These are phyloP conservation scores for Eupithecia pulchellata DNA, from an alignment of 2,888 invertebrate species.

Conservation along the genomic window DNA sequence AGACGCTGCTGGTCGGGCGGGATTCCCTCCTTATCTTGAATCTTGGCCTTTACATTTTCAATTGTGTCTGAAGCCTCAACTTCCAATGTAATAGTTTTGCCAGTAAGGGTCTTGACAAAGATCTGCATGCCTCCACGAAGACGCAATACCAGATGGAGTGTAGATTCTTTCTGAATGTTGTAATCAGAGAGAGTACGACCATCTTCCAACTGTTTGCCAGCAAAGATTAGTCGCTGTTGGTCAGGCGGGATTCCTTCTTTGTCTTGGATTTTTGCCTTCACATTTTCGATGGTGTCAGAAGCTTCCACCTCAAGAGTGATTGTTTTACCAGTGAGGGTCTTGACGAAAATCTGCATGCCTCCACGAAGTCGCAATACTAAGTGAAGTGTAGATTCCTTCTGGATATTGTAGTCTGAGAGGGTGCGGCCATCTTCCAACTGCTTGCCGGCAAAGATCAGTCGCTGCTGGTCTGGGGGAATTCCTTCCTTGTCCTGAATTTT, in stretches of 20 bases:
- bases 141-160: conserved; percentile 69
- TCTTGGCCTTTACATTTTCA: conserved; percentile 70
- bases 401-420: conserved; percentile 68
- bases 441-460: conserved; percentile 69
- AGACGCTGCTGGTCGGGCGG: conserved; percentile 70
- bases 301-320: conserved; percentile 68
- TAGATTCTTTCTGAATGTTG: conserved; percentile 74
- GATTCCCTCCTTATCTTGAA: conserved; percentile 71
- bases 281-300: conserved; percentile 71
- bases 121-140: conserved; percentile 73
- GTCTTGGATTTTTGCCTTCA: conserved; percentile 70
- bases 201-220: conserved; percentile 72
- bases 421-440: conserved; percentile 70
- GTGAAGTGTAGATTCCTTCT: conserved; percentile 68
- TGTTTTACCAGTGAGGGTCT: conserved; percentile 68
- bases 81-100: conserved; percentile 67
- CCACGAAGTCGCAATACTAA: conserved; percentile 65
- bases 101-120: conserved; percentile 67
- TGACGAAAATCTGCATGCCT: conserved; percentile 75
- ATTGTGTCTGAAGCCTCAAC: conserved; percentile 69
- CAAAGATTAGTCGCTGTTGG: conserved; percentile 68
- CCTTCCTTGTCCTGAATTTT: conserved; percentile 75
- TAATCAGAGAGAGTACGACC: conserved; percentile 73
- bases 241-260: conserved; percentile 72
- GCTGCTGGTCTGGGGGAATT: conserved; percentile 71